Evolutionary conservation across 2,113 vertebrate genomes (phyloP).

Genomic region (Pterocles gutturalis): DNA sequence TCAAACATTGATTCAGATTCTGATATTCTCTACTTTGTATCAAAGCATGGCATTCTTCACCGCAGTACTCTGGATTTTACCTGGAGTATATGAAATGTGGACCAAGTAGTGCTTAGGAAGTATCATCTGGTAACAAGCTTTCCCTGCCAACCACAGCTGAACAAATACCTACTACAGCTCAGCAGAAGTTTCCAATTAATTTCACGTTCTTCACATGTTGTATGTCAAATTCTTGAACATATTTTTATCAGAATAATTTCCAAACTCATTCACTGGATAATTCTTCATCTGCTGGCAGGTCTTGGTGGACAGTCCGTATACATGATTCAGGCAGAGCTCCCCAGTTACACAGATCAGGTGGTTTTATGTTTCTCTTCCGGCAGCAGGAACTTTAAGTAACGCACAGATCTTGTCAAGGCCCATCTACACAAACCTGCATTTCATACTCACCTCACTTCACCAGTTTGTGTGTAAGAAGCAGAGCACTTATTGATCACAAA

Average conservation of each 20-base stretch:
- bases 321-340: background rate
- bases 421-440: background rate
- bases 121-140: background rate
- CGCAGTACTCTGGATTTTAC: background rate
- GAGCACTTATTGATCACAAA: background rate
- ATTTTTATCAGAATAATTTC: background rate
- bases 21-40: background rate
- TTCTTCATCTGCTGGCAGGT: background rate
- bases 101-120: background rate
- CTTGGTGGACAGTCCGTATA: background rate
- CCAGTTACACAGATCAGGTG: background rate
- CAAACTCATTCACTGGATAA: background rate
- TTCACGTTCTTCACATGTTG: background rate
- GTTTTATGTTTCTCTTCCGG: background rate
- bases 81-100: background rate
- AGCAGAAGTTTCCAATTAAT: background rate
- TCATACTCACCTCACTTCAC: background rate
- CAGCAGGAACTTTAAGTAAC: background rate
- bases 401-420: background rate
- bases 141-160: background rate
- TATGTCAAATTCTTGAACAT: background rate
- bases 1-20: constrained; percentile 8
- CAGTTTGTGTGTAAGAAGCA: background rate
- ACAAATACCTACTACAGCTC: background rate
- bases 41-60: background rate